Conservation (phyloP, 2,888 invertebrate species). For the Coelinius sp. region DNA sequence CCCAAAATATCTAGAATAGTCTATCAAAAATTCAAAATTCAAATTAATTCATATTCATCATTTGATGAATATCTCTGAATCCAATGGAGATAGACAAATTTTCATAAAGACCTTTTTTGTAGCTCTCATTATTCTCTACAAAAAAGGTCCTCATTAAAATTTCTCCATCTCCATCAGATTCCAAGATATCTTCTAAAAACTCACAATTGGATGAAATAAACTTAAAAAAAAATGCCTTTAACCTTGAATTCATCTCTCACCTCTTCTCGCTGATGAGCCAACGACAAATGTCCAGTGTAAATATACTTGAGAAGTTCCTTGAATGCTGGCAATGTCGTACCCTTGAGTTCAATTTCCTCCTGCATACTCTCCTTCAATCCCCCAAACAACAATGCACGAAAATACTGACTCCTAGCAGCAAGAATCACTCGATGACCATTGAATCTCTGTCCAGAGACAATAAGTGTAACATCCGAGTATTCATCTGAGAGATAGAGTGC, state of each 20-base stretch:
- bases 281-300: conserved; percentile 86
- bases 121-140: too few species aligned
- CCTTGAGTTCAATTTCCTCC: conserved; percentile 87
- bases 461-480: conserved; percentile 90
- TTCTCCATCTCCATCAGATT: too few species aligned
- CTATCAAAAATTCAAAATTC: conserved; percentile 56
- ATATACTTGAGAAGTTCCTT: conserved; percentile 94
- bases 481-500: conserved; percentile 88
- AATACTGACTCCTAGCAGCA: conserved; percentile 96
- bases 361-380: conserved; percentile 83
- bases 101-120: too few species aligned
- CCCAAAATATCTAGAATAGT: conserved; percentile 77
- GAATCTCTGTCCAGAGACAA: conserved; percentile 84
- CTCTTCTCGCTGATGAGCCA: conserved; percentile 74
- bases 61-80: too few species aligned
- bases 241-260: conserved; percentile 59
- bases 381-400: conserved; percentile 86
- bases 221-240: background rate
- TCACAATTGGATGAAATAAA: background rate
- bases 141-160: too few species aligned
- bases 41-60: conserved; percentile 4
- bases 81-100: too few species aligned
- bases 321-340: conserved; percentile 87
- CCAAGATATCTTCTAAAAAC: too few species aligned
- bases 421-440: conserved; percentile 87